Conservation (phyloP, 2,113 vertebrate species). For the Platycercus adscitus region DNA sequence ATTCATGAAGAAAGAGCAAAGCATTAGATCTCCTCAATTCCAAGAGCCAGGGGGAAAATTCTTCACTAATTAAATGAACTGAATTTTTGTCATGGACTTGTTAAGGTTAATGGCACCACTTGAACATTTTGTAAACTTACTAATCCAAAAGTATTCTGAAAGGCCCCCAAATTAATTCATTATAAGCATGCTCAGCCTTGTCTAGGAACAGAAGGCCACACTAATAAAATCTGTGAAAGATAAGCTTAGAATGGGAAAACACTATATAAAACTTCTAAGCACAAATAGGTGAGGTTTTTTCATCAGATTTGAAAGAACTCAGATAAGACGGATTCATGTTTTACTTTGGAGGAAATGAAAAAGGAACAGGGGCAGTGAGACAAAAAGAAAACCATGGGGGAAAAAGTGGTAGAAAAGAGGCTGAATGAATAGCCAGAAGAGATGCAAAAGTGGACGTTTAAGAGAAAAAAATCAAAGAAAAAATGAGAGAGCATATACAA, state of each 20-base stretch:
- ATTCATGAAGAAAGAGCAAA: not conserved
- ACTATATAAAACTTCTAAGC: constrained; percentile 20
- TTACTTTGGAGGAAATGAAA: constrained; percentile 59
- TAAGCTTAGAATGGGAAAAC: not conserved
- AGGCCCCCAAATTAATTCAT: not conserved
- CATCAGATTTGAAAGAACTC: constrained; percentile 32
- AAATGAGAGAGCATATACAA: not conserved
- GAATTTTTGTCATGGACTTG: not conserved
- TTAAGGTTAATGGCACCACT: not conserved
- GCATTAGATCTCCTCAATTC: not conserved
- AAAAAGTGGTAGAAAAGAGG: not conserved
- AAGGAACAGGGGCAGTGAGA: not conserved
- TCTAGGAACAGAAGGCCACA: not conserved
- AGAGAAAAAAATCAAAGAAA: not conserved
- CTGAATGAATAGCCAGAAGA: not conserved
- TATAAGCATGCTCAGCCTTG: not conserved
- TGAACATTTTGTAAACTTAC: constrained; percentile 2
- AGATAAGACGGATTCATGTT: constrained; percentile 35
- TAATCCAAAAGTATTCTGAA: not conserved
- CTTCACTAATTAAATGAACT: not conserved
- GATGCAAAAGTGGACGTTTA: not conserved
- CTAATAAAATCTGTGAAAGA: constrained; percentile 34
- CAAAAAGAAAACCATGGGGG: not conserved
- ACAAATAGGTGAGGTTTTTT: constrained; percentile 4
- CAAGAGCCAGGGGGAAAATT: not conserved